Conservation (phyloP, 1,140 invertebrate genomes). For the Oedothorax gibbosus region DNA sequence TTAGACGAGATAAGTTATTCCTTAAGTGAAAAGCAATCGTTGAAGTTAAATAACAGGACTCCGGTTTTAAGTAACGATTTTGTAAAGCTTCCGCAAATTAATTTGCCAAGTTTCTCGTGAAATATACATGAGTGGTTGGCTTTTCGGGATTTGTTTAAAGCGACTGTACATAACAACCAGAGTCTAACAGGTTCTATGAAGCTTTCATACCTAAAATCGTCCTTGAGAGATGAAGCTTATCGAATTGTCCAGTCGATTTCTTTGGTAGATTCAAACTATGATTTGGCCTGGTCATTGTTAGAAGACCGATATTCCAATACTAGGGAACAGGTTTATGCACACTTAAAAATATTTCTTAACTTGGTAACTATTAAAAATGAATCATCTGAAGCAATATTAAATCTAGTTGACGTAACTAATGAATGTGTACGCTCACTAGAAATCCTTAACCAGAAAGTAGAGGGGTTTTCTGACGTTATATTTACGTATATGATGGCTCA, state of each 20-base stretch:
- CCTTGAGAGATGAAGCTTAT: neutral
- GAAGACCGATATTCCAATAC: constrained; percentile 1
- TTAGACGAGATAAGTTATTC: neutral
- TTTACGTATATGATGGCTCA: neutral
- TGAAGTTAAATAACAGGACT: neutral
- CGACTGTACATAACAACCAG: neutral
- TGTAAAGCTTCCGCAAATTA: neutral
- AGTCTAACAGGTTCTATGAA: neutral
- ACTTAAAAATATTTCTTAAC: neutral
- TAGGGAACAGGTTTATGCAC: neutral
- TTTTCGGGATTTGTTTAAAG: neutral
- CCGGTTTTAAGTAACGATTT: neutral
- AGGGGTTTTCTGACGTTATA: neutral
- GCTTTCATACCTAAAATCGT: constrained; percentile 1
- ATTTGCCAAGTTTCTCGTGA: too few relatives aligned
- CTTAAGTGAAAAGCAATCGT: neutral
- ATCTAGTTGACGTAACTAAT: neutral
- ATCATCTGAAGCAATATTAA: neutral
- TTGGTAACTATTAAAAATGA: neutral
- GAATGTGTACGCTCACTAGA: neutral
- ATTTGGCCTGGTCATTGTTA: neutral
- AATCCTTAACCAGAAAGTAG: neutral
- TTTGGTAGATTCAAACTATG: neutral
- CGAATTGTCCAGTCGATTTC: neutral
- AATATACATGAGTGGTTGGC: neutral